phyloP scores from a whole-genome alignment of 2,888 invertebrate species.

The Lobophora halterata region DNA sequence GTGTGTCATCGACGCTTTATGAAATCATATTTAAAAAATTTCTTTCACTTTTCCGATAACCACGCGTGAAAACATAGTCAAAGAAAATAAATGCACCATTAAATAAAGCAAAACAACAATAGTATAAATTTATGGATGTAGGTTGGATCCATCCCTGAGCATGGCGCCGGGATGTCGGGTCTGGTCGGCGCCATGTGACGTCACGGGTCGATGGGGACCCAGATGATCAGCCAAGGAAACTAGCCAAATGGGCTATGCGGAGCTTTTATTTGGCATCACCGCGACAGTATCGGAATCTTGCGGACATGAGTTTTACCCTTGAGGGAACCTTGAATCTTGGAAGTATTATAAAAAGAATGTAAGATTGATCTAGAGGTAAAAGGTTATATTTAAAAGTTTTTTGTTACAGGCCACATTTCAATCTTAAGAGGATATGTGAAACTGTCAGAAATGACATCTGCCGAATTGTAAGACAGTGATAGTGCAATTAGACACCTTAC shows the following conservation, averaged over 20 bases:
- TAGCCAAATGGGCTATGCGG: constrained; percentile 27
- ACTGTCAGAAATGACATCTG: too few species aligned
- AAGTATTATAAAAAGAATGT: too few species aligned
- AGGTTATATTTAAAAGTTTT: too few species aligned
- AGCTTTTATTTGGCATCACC: constrained; percentile 35
- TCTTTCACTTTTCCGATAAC: not conserved
- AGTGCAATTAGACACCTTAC: too few species aligned
- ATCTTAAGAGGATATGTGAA: too few species aligned
- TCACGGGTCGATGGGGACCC: constrained; percentile 60
- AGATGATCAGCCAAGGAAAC: constrained; percentile 47
- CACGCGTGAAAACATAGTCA: constrained; percentile 11
- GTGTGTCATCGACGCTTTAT: not conserved
- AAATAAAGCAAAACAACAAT: constrained; percentile 23
- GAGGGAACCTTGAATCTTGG: too few species aligned
- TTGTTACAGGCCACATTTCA: too few species aligned
- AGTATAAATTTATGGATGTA: constrained; percentile 32
- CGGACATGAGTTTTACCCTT: too few species aligned
- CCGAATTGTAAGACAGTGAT: too few species aligned
- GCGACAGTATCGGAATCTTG: not conserved
- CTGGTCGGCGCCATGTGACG: constrained; percentile 59
- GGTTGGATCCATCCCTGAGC: constrained; percentile 63
- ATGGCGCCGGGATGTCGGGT: constrained; percentile 64
- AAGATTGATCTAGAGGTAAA: too few species aligned
- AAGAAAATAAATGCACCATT: constrained; percentile 18
- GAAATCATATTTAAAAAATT: not conserved